Evolutionary conservation across 2,888 invertebrate species (phyloP).

Genomic region (Cybosia mesomella): DNA sequence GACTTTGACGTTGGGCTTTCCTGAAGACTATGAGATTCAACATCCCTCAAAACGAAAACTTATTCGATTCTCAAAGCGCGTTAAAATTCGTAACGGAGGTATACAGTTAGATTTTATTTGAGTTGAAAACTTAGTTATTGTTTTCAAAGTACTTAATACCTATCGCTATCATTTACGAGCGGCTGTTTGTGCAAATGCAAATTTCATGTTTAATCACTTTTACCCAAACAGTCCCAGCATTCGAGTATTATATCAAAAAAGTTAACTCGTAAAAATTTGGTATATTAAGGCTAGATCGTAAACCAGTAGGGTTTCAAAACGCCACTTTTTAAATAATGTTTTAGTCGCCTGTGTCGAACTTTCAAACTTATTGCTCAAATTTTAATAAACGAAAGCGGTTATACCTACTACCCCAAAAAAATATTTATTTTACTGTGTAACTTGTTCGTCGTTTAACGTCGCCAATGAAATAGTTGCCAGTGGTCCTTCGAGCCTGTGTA

Average conservation of each 20-base stretch:
- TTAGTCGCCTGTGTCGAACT: conserved; percentile 65
- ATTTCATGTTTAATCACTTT: conserved; percentile 70
- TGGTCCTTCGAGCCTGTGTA: conserved; percentile 22
- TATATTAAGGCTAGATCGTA: conserved; percentile 70
- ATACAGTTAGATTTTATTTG: conserved; percentile 49
- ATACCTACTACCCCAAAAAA: conserved; percentile 53
- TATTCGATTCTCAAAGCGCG: conserved; percentile 42
- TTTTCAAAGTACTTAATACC: conserved; percentile 56
- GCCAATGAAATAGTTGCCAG: conserved; percentile 48
- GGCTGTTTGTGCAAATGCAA: conserved; percentile 69
- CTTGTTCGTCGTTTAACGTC: conserved; percentile 59
- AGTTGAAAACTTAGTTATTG: conserved; percentile 54
- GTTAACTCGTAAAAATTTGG: conserved; percentile 77
- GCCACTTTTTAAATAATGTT: conserved; percentile 68
- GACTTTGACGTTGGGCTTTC: conserved; percentile 36
- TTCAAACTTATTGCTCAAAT: conserved; percentile 68
- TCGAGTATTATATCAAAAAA: conserved; percentile 70
- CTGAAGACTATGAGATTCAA: conserved; percentile 19
- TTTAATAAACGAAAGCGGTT: conserved; percentile 72
- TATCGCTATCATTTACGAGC: conserved; percentile 59
- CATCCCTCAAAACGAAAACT: conserved; percentile 35
- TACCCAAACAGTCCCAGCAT: conserved; percentile 57
- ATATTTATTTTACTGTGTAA: conserved; percentile 62
- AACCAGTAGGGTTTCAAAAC: conserved; percentile 65
- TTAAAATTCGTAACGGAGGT: conserved; percentile 42